Percentiles rank a stretch among this genome's conserved stretches.
Conservation (phyloP, 2,888 invertebrate species). For the Nysson spinosus region DNA sequence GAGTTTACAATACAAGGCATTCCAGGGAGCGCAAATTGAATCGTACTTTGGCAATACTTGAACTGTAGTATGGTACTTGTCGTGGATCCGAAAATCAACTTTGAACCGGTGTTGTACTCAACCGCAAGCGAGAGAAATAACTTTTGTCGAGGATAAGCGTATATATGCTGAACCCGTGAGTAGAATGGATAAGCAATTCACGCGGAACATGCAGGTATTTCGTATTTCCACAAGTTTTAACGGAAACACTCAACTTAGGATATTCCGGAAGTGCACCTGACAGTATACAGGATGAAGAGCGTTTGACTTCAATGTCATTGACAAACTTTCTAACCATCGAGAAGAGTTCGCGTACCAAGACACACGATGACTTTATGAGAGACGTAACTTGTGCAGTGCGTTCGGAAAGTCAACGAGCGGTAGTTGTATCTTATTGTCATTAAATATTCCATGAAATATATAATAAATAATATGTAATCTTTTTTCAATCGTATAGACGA, state of each 20-base stretch:
- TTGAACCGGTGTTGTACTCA: slow-evolving; percentile 6
- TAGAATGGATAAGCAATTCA: slow-evolving; percentile 18
- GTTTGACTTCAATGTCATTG: not conserved
- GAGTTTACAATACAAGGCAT: no score
- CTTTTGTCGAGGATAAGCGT: slow-evolving; percentile 11
- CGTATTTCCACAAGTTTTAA: slow-evolving; percentile 6
- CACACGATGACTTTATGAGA: no score
- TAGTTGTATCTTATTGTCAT: no score
- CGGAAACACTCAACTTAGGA: not conserved
- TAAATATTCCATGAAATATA: no score
- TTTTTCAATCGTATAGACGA: no score
- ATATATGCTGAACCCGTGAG: not conserved
- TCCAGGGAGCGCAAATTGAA: no score
- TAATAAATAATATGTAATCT: no score
- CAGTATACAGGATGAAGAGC: not conserved
- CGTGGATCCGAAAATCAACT: slow-evolving; percentile 13
- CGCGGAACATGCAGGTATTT: slow-evolving; percentile 13
- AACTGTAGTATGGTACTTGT: not conserved
- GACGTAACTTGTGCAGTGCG: no score
- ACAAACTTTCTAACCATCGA: slow-evolving; percentile 10
- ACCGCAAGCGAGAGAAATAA: slow-evolving; percentile 7
- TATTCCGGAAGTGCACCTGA: slow-evolving; percentile 8
- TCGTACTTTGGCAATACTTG: not conserved
- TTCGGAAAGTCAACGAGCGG: no score
- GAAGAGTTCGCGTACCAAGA: no score